Evolutionary conservation across 2,797 vertebrate genomes (phyloP).

Genomic region (Dromococcyx pavoninus): DNA sequence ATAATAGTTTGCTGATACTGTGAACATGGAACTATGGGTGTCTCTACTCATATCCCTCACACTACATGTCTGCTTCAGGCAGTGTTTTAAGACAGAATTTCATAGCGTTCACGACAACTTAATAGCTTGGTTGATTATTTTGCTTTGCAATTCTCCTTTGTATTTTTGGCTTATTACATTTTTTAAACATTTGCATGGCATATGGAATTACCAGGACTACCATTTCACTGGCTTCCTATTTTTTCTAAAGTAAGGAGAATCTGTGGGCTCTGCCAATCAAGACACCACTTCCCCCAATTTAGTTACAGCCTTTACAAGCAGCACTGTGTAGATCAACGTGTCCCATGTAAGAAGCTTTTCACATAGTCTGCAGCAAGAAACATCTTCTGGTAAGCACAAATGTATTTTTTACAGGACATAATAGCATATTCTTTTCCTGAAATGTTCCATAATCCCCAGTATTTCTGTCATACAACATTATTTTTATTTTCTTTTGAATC

Average conservation of each 20-base stretch:
- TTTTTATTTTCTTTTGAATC: conserved; percentile 12
- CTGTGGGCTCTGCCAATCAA: neutral
- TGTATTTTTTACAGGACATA: neutral
- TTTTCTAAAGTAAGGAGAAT: neutral
- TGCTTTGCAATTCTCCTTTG: neutral
- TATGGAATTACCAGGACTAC: neutral
- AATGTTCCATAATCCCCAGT: neutral
- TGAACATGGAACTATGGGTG: neutral
- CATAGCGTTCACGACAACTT: neutral
- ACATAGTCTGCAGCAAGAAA: neutral
- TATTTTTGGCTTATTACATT: neutral
- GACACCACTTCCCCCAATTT: neutral
- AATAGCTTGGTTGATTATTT: neutral
- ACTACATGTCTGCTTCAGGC: neutral
- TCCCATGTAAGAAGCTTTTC: neutral
- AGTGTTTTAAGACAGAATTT: neutral
- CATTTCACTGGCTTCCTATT: neutral
- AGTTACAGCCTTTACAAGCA: conserved; percentile 1
- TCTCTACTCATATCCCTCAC: neutral
- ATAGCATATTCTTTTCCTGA: neutral
- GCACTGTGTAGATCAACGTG: neutral
- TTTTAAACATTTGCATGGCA: neutral
- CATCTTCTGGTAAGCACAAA: neutral
- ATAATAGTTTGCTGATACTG: neutral
- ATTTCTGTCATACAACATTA: neutral